Conservation (phyloP, 2,888 invertebrate genomes). For the Linnaemya tessellans region DNA sequence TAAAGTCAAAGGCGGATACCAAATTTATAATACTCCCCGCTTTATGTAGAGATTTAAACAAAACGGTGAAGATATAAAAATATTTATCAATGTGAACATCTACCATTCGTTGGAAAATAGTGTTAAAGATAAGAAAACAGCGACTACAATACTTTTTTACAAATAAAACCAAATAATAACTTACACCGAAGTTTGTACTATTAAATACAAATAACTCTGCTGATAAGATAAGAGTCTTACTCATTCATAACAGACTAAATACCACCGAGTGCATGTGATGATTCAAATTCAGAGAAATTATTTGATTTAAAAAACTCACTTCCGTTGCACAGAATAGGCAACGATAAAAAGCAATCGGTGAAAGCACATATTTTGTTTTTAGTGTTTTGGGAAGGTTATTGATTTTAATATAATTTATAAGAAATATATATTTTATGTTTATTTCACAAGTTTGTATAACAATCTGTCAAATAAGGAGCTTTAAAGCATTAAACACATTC, state of each 20-base stretch:
- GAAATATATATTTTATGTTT: too few species aligned
- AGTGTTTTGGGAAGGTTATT: too few species aligned
- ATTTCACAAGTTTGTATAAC: too few species aligned
- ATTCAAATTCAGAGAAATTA: slow-evolving; percentile 39
- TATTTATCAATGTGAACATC: not conserved
- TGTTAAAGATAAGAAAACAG: slow-evolving; percentile 22
- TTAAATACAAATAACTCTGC: not conserved
- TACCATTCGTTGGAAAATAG: slow-evolving; percentile 16
- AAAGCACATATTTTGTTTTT: too few species aligned
- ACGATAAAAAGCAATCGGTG: too few species aligned
- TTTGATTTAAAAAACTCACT: not conserved
- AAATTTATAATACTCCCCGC: too few species aligned
- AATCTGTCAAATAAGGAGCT: too few species aligned
- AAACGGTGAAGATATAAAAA: not conserved
- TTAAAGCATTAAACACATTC: too few species aligned
- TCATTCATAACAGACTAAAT: slow-evolving; percentile 18
- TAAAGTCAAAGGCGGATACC: too few species aligned
- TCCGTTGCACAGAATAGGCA: too few species aligned
- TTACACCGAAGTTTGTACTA: not conserved
- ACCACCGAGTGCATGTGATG: not conserved
- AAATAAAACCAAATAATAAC: not conserved
- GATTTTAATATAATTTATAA: too few species aligned
- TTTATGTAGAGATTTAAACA: too few species aligned
- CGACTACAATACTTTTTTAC: not conserved
- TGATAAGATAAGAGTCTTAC: slow-evolving; percentile 69